A percentile compares a stretch with the other conserved stretches of the same genome.
Evolutionary conservation across 2,888 invertebrate species (phyloP).

Genomic region (Microctonus brassicae): DNA sequence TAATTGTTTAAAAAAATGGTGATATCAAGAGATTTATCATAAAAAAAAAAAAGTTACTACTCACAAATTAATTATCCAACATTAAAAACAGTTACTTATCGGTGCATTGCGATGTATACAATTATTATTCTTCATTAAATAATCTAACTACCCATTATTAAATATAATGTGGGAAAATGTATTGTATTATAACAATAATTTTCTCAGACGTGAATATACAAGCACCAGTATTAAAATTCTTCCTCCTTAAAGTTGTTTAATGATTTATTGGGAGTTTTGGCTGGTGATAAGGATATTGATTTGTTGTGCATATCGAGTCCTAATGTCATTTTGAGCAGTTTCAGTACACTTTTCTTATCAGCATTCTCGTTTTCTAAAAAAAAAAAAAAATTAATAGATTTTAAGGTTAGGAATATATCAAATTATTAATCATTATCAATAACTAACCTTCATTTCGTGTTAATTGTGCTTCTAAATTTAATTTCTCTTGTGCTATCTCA

Average conservation of each 20-base stretch:
- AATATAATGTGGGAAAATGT: neutral
- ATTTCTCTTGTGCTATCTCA: slow-evolving; percentile 89
- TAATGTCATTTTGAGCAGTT: slow-evolving; percentile 83
- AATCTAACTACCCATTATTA: neutral
- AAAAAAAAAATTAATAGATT: neutral
- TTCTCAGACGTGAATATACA: neutral
- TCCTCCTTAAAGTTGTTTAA: slow-evolving; percentile 45
- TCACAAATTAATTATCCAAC: neutral
- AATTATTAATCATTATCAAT: slow-evolving; percentile 8
- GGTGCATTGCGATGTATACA: neutral
- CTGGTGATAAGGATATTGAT: slow-evolving; percentile 50
- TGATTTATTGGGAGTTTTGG: slow-evolving; percentile 50
- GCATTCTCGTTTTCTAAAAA: slow-evolving; percentile 77
- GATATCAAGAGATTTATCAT: neutral
- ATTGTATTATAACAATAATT: slow-evolving; percentile 1
- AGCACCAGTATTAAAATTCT: slow-evolving; percentile 27
- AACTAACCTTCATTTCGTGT: slow-evolving; percentile 74
- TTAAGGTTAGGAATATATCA: slow-evolving; percentile 3
- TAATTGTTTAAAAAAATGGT: slow-evolving; percentile 31
- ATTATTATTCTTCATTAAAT: neutral
- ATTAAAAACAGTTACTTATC: neutral
- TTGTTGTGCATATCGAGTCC: slow-evolving; percentile 73
- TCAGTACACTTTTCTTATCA: slow-evolving; percentile 84
- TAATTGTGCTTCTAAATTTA: slow-evolving; percentile 91
- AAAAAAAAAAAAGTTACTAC: neutral